Evolutionary conservation across 2,113 vertebrate genomes (phyloP).

Genomic region (Onychostruthus taczanowskii): DNA sequence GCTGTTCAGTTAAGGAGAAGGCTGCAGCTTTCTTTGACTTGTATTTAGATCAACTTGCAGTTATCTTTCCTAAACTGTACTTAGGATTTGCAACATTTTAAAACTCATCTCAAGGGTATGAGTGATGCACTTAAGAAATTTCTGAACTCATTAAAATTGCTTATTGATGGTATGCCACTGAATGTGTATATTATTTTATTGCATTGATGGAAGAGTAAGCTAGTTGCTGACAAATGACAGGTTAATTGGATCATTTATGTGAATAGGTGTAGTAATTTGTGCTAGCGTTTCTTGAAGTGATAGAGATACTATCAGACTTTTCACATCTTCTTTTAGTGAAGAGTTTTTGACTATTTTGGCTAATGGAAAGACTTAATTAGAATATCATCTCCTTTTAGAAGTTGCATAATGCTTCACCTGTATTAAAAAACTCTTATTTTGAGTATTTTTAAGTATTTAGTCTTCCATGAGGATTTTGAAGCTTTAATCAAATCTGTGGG

Average conservation of each 20-base stretch:
- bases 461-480: neutral
- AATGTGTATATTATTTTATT: neutral
- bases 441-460: neutral
- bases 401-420: neutral
- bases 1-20: neutral
- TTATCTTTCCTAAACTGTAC: neutral
- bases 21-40: neutral
- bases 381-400: neutral
- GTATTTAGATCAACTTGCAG: neutral
- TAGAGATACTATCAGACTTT: neutral
- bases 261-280: neutral
- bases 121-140: neutral
- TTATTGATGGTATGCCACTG: neutral
- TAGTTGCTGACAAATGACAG: neutral
- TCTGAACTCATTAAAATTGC: neutral
- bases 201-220: neutral
- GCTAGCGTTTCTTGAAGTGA: neutral
- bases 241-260: neutral
- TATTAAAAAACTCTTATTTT: neutral
- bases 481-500: neutral
- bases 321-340: neutral
- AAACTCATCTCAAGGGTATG: neutral
- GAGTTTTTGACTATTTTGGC: neutral
- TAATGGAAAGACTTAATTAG: neutral
- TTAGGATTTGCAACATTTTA: neutral